Evolutionary conservation across 2,797 vertebrate genomes (phyloP).

Genomic region (Scolopax rusticola): DNA sequence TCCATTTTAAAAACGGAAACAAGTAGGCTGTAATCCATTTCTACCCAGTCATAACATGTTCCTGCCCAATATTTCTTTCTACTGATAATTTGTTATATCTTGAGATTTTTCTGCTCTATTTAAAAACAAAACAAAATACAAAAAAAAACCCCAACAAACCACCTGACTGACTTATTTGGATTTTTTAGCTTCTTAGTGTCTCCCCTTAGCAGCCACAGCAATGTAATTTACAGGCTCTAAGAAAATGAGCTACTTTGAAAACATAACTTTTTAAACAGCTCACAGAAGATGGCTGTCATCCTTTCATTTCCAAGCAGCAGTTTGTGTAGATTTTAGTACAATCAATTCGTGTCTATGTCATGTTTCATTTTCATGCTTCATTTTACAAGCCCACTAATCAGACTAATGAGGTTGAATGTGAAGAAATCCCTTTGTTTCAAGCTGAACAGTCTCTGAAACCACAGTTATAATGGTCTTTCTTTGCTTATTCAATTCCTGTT

Average conservation of each 20-base stretch:
- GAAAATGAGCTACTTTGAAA: conserved; percentile 1
- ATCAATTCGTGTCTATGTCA: conserved; percentile 52
- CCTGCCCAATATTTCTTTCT: background rate
- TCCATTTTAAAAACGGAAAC: background rate
- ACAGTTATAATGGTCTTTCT: conserved; percentile 32
- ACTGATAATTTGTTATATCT: background rate
- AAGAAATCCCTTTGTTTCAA: conserved; percentile 73
- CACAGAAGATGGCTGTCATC: conserved; percentile 3
- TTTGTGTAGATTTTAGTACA: conserved; percentile 21
- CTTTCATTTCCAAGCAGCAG: conserved; percentile 26
- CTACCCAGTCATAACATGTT: accelerated
- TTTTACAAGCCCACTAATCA: conserved; percentile 71
- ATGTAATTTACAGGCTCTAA: background rate
- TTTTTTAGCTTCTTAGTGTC: background rate
- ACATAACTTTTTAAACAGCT: background rate
- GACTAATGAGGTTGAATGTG: conserved; percentile 76
- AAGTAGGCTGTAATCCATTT: background rate
- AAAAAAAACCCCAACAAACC: background rate
- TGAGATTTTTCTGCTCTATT: background rate
- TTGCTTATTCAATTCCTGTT: conserved; percentile 46
- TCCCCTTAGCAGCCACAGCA: background rate
- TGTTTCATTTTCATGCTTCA: conserved; percentile 69
- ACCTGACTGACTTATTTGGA: background rate
- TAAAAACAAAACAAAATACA: background rate
- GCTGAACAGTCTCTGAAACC: conserved; percentile 40